phyloP scores from a whole-genome alignment of 2,888 invertebrate genomes.

The Heteromyza rotundicornis region DNA sequence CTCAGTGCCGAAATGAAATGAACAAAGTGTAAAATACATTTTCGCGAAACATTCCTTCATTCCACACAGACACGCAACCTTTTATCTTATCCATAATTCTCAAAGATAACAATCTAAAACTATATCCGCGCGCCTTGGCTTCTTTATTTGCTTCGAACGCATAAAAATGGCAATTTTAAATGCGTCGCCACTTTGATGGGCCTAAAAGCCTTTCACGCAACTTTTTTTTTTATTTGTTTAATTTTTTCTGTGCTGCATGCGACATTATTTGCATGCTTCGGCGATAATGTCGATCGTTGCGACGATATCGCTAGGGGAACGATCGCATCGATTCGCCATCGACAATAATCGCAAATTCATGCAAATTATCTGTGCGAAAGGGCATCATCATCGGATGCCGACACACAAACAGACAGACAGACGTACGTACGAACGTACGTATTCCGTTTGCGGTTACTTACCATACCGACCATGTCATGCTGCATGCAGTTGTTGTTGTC shows the following conservation, averaged over 20 bases:
- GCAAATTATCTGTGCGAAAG: slow-evolving; percentile 40
- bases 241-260: slow-evolving; percentile 32
- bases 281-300: slow-evolving; percentile 28
- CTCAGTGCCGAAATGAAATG: too few species aligned
- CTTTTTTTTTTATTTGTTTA: too few species aligned
- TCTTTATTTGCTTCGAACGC: neutral
- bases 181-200: neutral
- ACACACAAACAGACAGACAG: too few species aligned
- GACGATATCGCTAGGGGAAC: neutral
- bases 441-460: too few species aligned
- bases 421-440: too few species aligned
- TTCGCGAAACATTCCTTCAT: too few species aligned
- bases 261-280: slow-evolving; percentile 30
- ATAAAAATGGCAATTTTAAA: neutral
- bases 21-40: too few species aligned
- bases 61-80: too few species aligned
- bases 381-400: slow-evolving; percentile 26
- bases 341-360: slow-evolving; percentile 40
- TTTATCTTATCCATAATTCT: neutral
- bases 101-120: neutral
- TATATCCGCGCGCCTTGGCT: neutral
- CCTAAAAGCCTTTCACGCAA: neutral
- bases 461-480: neutral
- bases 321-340: slow-evolving; percentile 29
- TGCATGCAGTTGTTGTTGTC: slow-evolving; percentile 23